Evolutionary conservation across 2,888 invertebrate species (phyloP).

Genomic region (Drosophila pseudotakahashii): DNA sequence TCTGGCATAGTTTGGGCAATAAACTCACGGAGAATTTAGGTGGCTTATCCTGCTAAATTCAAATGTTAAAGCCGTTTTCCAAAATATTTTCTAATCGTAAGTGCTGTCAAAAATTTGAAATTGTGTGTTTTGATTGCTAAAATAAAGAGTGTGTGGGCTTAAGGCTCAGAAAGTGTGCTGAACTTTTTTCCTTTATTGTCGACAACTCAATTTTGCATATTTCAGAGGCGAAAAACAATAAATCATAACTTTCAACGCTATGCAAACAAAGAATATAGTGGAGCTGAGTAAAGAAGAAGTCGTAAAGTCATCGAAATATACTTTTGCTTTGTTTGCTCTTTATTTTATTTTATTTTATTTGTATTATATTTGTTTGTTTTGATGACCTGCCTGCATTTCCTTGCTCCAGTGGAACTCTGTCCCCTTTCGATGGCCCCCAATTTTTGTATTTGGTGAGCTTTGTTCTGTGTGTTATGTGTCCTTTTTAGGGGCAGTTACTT

Average conservation of each 20-base stretch:
- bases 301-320: slow-evolving; percentile 16
- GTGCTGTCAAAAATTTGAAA: background rate
- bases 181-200: background rate
- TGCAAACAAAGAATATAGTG: background rate
- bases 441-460: slow-evolving; percentile 22
- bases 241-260: background rate
- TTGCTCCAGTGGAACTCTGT: slow-evolving; percentile 4
- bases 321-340: background rate
- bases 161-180: background rate
- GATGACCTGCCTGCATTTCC: slow-evolving; percentile 25
- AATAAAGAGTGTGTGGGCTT: background rate
- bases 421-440: slow-evolving; percentile 3
- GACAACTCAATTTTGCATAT: background rate
- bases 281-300: slow-evolving; percentile 10
- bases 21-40: background rate
- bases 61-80: background rate
- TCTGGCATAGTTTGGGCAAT: slow-evolving; percentile 14
- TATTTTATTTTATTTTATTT: background rate
- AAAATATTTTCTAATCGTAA: slow-evolving; percentile 1
- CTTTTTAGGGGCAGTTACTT: slow-evolving; percentile 19
- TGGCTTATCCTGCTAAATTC: background rate
- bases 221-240: background rate
- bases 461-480: slow-evolving; percentile 14
- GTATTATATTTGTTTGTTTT: slow-evolving; percentile 25
- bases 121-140: background rate